Percentiles rank a stretch among this genome's conserved stretches.
Evolutionary conservation across 2,113 vertebrate species (phyloP).

Genomic region (Talpa occidentalis): DNA sequence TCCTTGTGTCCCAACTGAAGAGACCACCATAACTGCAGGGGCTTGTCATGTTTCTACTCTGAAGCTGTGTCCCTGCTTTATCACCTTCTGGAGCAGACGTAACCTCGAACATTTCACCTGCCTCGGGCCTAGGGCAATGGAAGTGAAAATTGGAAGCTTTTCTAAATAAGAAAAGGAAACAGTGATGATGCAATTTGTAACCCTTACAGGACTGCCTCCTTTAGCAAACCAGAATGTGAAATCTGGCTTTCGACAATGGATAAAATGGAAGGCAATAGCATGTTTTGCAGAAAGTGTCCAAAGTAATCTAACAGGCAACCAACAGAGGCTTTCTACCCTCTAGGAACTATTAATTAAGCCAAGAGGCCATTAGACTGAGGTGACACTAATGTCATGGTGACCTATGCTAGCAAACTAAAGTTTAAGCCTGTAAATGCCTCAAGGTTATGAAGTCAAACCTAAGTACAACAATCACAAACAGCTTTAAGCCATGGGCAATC

Average conservation of each 20-base stretch:
- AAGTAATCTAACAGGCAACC: not conserved
- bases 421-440: not conserved
- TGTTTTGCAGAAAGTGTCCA: not conserved
- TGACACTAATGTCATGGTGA: not conserved
- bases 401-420: not conserved
- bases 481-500: not conserved
- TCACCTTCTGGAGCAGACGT: not conserved
- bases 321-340: not conserved
- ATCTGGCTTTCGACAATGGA: slow-evolving; percentile 4
- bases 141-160: not conserved
- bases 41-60: not conserved
- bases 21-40: not conserved
- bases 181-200: not conserved
- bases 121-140: not conserved
- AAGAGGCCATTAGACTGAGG: not conserved
- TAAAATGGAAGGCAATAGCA: not conserved
- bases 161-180: not conserved
- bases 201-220: not conserved
- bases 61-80: not conserved
- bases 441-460: not conserved
- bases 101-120: not conserved
- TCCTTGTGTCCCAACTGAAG: not conserved
- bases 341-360: not conserved
- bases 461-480: not conserved
- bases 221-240: not conserved